A percentile compares a stretch with the other conserved stretches of the same genome.
These are phyloP conservation scores for Tichodroma muraria DNA, from an alignment of 2,113 vertebrate genomes.

Conservation along the genomic window DNA sequence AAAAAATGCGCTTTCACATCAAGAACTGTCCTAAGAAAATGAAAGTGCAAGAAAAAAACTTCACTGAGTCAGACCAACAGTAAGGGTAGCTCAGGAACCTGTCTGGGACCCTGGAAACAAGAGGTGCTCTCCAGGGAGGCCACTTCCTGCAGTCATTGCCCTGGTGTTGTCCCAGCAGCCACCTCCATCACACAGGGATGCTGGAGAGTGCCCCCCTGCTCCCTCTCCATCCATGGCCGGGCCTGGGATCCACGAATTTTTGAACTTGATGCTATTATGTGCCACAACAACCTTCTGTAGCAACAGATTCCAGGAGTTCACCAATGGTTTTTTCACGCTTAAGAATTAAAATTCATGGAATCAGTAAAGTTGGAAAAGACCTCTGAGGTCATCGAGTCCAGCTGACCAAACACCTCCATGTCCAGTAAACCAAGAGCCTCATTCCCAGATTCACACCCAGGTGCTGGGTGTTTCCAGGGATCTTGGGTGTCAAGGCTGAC, in stretches of 20 bases:
- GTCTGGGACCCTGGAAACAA: neutral
- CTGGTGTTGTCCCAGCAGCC: neutral
- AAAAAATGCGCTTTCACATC: neutral
- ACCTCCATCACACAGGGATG: neutral
- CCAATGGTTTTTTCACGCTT: fast-evolving
- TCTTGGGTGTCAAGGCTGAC: neutral
- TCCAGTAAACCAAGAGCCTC: neutral
- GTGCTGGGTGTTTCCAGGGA: neutral
- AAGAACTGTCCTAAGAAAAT: neutral
- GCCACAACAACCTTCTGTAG: neutral
- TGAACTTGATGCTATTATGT: neutral
- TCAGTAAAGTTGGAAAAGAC: neutral
- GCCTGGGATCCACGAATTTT: fast-evolving
- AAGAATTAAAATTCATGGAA: neutral
- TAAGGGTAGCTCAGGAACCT: neutral
- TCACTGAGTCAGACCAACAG: neutral
- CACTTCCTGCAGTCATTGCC: neutral
- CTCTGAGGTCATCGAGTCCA: neutral
- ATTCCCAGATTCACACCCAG: neutral
- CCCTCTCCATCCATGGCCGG: neutral
- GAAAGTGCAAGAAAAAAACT: neutral
- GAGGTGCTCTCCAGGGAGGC: neutral
- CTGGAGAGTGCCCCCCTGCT: neutral
- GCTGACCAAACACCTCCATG: fast-evolving
- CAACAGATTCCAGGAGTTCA: neutral